Evolutionary conservation across 2,888 invertebrate species (phyloP).

Genomic region (Aquatica leii): DNA sequence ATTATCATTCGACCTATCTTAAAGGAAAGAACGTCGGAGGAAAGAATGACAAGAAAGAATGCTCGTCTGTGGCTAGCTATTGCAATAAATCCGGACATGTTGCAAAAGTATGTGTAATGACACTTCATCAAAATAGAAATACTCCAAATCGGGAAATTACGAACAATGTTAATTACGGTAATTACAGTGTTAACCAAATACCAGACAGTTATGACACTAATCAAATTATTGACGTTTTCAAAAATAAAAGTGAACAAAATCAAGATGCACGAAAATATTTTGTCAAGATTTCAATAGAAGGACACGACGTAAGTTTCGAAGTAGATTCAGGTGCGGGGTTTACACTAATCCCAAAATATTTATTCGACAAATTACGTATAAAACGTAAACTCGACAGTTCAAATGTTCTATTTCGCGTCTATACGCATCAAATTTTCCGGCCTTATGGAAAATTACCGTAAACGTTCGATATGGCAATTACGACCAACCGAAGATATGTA

Average conservation of each 20-base stretch:
- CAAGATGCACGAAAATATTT: too few species aligned
- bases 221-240: slow-evolving; percentile 1
- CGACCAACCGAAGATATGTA: too few species aligned
- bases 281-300: background rate
- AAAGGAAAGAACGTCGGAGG: too few species aligned
- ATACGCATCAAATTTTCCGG: background rate
- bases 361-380: too few species aligned
- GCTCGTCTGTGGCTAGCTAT: too few species aligned
- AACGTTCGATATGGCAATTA: too few species aligned
- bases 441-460: too few species aligned
- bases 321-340: slow-evolving; percentile 6
- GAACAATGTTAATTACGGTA: background rate
- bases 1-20: too few species aligned
- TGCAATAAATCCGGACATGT: too few species aligned
- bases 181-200: background rate
- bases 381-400: background rate
- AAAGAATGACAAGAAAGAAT: too few species aligned
- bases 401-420: background rate
- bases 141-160: too few species aligned
- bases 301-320: background rate
- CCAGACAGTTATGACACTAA: background rate
- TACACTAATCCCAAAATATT: slow-evolving; percentile 1
- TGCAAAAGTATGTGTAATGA: background rate
- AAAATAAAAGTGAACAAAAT: background rate
- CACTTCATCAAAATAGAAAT: background rate